Evolutionary conservation across 2,113 vertebrate species (phyloP), one percentile per base, ranked within the genome.

Genomic region (Willisornis vidua): DNA sequence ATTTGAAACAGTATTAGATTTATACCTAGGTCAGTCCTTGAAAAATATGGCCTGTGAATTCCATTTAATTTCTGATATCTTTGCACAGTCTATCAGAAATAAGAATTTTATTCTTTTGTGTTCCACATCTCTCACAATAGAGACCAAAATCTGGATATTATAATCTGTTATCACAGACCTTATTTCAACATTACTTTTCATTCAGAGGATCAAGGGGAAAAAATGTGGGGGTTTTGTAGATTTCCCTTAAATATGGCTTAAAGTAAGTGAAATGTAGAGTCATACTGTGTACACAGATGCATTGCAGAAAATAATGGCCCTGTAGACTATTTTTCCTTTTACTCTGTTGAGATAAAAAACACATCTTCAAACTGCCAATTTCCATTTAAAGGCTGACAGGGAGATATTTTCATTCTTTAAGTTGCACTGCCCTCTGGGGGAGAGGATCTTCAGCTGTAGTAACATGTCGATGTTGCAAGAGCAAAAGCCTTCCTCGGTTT

Each of bases 341-440:
- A 67, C 31, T 55, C 0, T 22, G 29, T 29, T 48, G 58, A 85
- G 25, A 78, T 48, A 57, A 92, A 81, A 62, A 3, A 0, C 35
- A 15, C 19, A 71, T 58, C 46, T 80, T 77, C 73, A 35, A 46
- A 28, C 14, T 35, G 49, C 19, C 1, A 1, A 45, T 77, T 72
- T 84, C 41, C 41, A 26, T 51, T n/a, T 35, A 54, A 57, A 28
- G 0, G 2, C 28, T 1, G 9, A 12, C 35, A 13, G 28, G 24
- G 28, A 87, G 51, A 33, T 4, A 41, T 57, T 95, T 78, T 55
- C 39, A 97, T 97, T 89, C 94, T 59, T 97, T 89, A 95, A 95
- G 91, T 89, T 94, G 96, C 91, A 97, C 96, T 98, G 98, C 97
- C 97, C 96, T 96, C 97, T 98, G 96, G 87, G 45, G 97, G 96